Evolutionary conservation across 2,888 invertebrate species (phyloP).

Genomic region (Melolontha melolontha): DNA sequence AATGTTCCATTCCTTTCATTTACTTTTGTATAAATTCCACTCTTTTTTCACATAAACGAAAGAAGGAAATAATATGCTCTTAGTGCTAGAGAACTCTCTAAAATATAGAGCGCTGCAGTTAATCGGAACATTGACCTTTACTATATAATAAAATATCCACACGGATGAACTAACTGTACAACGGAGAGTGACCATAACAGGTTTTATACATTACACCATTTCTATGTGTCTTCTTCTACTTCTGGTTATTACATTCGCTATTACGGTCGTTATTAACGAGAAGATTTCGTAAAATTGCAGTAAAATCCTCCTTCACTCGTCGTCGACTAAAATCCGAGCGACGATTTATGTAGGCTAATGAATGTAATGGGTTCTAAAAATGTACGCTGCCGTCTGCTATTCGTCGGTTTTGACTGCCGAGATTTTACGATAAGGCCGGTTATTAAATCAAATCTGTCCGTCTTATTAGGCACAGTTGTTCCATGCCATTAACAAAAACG

Average conservation of each 20-base stretch:
- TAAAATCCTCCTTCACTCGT: too few species aligned
- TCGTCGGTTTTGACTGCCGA: too few species aligned
- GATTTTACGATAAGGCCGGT: too few species aligned
- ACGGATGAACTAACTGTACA: slow-evolving; percentile 2
- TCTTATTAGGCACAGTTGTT: too few species aligned
- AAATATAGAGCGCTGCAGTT: slow-evolving; percentile 18
- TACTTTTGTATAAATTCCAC: not conserved
- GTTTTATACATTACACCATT: not conserved
- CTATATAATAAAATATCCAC: not conserved
- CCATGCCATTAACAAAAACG: too few species aligned
- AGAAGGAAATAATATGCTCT: not conserved
- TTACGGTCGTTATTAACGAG: not conserved
- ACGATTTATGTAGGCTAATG: slow-evolving; percentile 10
- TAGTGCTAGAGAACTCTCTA: not conserved
- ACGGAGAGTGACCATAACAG: slow-evolving; percentile 3
- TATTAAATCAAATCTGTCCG: too few species aligned
- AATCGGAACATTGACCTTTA: slow-evolving; percentile 17
- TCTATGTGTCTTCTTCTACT: too few species aligned
- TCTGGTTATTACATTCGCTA: not conserved
- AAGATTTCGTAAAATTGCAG: not conserved
- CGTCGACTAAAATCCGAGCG: not conserved
- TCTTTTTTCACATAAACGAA: not conserved
- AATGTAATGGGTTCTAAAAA: slow-evolving; percentile 10
- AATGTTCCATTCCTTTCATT: too few species aligned
- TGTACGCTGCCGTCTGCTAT: not conserved